Percentiles rank a stretch among this genome's conserved stretches.
Conservation (phyloP, 2,888 invertebrate genomes). For the Cheilosia vulpina region DNA sequence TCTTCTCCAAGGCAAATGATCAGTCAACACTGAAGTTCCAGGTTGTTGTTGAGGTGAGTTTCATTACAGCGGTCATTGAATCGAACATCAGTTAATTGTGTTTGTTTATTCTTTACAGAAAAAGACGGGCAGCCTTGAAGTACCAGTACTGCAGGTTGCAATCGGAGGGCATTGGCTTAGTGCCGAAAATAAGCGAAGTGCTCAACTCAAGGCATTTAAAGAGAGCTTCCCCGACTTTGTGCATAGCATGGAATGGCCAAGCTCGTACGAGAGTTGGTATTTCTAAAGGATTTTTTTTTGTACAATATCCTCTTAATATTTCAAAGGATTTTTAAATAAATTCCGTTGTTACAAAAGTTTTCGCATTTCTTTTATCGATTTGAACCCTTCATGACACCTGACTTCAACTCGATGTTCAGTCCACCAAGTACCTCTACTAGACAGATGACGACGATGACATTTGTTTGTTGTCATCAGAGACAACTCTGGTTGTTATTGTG, state of each 20-base stretch:
- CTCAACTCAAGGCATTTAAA: slow-evolving; percentile 84
- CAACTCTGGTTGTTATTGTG: no score
- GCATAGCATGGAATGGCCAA: slow-evolving; percentile 6
- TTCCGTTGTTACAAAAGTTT: no score
- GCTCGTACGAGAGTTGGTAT: slow-evolving; percentile 6
- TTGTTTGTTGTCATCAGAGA: no score
- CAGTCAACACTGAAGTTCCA: slow-evolving; percentile 80
- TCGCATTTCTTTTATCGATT: no score
- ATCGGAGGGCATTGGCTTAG: slow-evolving; percentile 84
- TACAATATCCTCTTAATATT: not conserved
- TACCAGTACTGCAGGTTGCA: slow-evolving; percentile 83
- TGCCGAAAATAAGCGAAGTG: slow-evolving; percentile 83
- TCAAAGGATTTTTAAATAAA: not conserved
- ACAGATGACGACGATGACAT: no score
- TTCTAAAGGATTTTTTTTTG: not conserved
- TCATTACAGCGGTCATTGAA: not conserved
- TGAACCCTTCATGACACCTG: no score
- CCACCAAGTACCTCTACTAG: no score
- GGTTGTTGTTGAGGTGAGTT: slow-evolving; percentile 79
- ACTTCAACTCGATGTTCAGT: no score
- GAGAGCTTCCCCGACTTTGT: slow-evolving; percentile 74
- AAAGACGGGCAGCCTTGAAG: slow-evolving; percentile 77
- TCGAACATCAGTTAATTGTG: not conserved
- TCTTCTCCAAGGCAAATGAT: slow-evolving; percentile 80
- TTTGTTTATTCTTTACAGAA: slow-evolving; percentile 20